Base-by-base conservation (phyloP, 2,797 vertebrate species). In the Perdix hodgsoniae region DNA sequence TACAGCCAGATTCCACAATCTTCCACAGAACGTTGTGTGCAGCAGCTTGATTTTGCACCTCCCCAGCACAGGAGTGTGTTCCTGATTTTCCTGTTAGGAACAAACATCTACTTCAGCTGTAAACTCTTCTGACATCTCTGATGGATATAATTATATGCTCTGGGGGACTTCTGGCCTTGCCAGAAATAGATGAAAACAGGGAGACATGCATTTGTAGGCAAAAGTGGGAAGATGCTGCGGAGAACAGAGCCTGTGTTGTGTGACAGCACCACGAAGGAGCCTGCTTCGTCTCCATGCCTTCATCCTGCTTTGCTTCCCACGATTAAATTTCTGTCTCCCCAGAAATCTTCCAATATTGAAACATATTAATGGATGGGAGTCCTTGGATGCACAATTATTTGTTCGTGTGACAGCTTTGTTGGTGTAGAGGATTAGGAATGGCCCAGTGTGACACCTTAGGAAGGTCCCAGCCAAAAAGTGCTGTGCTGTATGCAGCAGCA, bases 121-220 rank as follows among this genome's bases (percentile, higher is more conserved):
- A 69, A 92, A 59, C 61, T 44, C 91, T 93, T 66, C 79, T 91
- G 96, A 93, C 45, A 33, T 60, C 52, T 81, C 94, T 93, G 66
- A 40, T 3, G 1, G 83, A 64, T 88, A 60, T 96, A 83, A 96
- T 91, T 81, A 74, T 0, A 23, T 27, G 80, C 90, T 90, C 65
- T 27, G 76, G 82, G 96, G 90, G 64, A 83, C 84, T 93, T 90
- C 9, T 47, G 93, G 88, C 94, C 95, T 93, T 90, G 60, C 92
- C 91, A 83, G 69, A 94, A 97, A 95, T 75, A 94, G 93, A 37
- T 61, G 60, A 65, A 85, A 83, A 66, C 13, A 33, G 69, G 37
- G 18, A 83, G 54, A 31, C 1, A 4, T 13, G 69, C 64, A 75
- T 79, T 88, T 49, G 23, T 71, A 77, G 83, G 73, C 66, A 70